Base-by-base conservation (phyloP, 1,140 invertebrate species). In the Venustaconcha ellipsiformis region DNA sequence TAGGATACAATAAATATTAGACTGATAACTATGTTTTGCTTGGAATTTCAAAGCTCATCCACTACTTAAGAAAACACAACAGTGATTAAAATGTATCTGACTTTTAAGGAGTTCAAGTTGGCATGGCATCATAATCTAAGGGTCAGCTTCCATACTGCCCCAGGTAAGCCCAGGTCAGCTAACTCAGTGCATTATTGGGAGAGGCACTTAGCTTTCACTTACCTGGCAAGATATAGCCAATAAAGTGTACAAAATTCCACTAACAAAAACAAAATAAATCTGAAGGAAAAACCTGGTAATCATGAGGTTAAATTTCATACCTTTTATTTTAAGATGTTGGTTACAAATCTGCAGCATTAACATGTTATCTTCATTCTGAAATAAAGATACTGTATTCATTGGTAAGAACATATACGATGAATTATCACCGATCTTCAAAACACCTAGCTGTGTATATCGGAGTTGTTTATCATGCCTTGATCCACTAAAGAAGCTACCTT, bases 291-390 rank as follows among this genome's bases (percentile, higher is more conserved):
- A 70, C n/a, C 18, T 30, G 11, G 1, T 3, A 60, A 64, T 37
- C 1, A 37, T 6, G 37, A 37, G 37, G 37, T 37, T 37, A 37
- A 37, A 37, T 48, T 20, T 92, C 92, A 79, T 92, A 92, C 84
- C 83, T 81, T 85, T 78, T 23, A 86, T 66, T 67, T 88, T 78
- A 8, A 88, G 74, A 75, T 85, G 78, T 63, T 86, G 81, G 67
- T 87, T 88, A 59, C 87, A 85, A 15, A 88, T 78, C 74, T 89
- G 87, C n/a, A 87, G 66, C 60, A 87, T 70, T 18, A 87, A 79
- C 80, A 84, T 84, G 69, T 87, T 87, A 60, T 88, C 86, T 57
- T 85, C 86, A 69, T 65, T 79, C 84, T 88, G 78, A 66, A 82
- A 82, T 75, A 67, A 72, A 75, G 23, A 63, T 18, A 20, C 2